phyloP scores from a whole-genome alignment of 1,140 invertebrate genomes.

The Schlechtendalia chinensis region DNA sequence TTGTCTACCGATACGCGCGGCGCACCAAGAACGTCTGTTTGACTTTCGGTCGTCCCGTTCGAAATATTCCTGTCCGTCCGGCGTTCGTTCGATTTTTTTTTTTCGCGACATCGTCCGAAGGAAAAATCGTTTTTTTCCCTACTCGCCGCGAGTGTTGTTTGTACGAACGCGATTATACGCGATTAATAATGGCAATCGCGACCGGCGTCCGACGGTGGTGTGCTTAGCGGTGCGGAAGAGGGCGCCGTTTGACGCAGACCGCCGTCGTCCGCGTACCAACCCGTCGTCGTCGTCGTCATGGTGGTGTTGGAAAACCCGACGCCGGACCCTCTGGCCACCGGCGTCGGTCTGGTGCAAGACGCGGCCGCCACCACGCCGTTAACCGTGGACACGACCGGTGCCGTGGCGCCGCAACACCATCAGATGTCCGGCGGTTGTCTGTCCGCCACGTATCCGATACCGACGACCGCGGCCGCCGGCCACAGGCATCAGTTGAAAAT shows the following conservation, averaged over 20 bases:
- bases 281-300: conserved; percentile 64
- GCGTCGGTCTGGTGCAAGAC: conserved; percentile 57
- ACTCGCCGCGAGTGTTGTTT: too few relatives aligned
- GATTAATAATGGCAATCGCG: too few relatives aligned
- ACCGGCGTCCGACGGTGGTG: background rate
- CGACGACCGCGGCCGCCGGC: conserved; percentile 41
- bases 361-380: conserved; percentile 40
- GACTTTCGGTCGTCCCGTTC: background rate
- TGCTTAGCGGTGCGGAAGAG: too few relatives aligned
- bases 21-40: too few relatives aligned
- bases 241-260: too few relatives aligned
- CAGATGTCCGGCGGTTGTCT: conserved; percentile 29
- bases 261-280: background rate
- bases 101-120: too few relatives aligned
- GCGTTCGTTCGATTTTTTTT: too few relatives aligned
- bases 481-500: conserved; percentile 69
- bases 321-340: conserved; percentile 59
- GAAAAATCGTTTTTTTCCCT: too few relatives aligned
- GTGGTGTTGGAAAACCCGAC: conserved; percentile 69
- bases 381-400: conserved; percentile 45
- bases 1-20: too few relatives aligned
- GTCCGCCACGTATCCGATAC: conserved; percentile 47
- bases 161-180: too few relatives aligned
- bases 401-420: conserved; percentile 35
- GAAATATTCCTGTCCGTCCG: too few relatives aligned